Conservation (phyloP, 2,113 vertebrate genomes). For the Vulpes ferrilata region DNA sequence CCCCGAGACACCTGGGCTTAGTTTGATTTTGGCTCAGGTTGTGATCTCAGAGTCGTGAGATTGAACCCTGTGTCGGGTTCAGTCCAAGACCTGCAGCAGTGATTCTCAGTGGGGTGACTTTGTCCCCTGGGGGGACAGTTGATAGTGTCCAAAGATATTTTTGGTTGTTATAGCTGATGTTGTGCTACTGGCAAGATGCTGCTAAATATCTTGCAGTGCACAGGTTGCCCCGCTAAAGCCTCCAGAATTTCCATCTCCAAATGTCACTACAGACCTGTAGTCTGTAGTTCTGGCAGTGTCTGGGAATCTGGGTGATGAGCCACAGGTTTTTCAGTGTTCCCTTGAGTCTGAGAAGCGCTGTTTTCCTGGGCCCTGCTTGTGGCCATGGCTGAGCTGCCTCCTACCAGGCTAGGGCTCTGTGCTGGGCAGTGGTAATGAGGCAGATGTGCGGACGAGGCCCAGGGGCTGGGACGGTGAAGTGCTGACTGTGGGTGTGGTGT, state of each 20-base stretch:
- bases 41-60: background rate
- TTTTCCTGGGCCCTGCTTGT: background rate
- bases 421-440: background rate
- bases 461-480: background rate
- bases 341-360: background rate
- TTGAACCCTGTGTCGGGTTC: background rate
- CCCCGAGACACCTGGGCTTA: background rate
- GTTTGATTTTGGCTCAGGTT: background rate
- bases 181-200: background rate
- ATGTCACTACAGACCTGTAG: background rate
- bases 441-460: rapidly evolving
- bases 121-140: background rate
- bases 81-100: background rate
- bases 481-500: background rate
- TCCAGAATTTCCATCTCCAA: background rate
- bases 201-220: background rate
- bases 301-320: background rate
- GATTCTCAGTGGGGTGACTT: background rate
- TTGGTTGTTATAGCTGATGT: background rate
- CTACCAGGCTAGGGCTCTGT: background rate
- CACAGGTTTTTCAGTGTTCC: background rate
- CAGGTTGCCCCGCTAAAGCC: background rate
- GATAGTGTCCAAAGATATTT: background rate
- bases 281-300: background rate
- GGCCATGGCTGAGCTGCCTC: background rate